Conservation (phyloP, 2,797 vertebrate genomes). For the Syncerus caffer region DNA sequence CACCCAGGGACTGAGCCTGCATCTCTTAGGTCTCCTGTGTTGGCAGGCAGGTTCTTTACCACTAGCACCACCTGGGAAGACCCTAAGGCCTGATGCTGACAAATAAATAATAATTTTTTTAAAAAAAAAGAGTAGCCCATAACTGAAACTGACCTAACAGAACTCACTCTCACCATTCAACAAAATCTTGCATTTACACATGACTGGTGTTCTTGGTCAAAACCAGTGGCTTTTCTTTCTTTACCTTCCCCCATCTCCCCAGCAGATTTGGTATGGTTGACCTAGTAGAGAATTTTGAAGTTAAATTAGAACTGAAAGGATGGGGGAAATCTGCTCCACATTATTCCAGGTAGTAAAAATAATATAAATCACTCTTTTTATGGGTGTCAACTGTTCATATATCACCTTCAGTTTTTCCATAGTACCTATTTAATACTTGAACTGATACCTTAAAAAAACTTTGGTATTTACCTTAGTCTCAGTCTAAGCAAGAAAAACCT, state of each 20-base stretch:
- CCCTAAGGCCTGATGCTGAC: not conserved
- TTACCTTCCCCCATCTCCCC: not conserved
- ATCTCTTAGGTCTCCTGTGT: not conserved
- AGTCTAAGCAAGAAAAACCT: not conserved
- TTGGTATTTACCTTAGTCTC: not conserved
- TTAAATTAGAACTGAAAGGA: not conserved
- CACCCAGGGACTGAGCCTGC: not conserved
- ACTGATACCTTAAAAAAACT: not conserved
- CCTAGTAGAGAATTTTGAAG: not conserved
- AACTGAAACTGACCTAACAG: not conserved
- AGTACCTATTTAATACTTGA: not conserved
- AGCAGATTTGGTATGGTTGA: not conserved
- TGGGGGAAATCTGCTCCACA: not conserved
- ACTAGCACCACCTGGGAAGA: not conserved
- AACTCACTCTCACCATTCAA: not conserved
- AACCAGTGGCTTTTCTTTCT: not conserved
- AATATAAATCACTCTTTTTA: not conserved
- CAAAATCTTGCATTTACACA: not conserved
- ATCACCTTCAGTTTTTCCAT: not conserved
- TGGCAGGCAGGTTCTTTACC: not conserved
- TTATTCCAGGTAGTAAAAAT: not conserved
- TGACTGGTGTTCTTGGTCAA: not conserved
- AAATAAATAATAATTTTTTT: not conserved
- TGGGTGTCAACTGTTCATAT: not conserved
- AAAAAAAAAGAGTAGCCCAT: rapidly evolving